Conservation (phyloP, 1,140 invertebrate species). For the Mycetomoellerius zeteki region DNA sequence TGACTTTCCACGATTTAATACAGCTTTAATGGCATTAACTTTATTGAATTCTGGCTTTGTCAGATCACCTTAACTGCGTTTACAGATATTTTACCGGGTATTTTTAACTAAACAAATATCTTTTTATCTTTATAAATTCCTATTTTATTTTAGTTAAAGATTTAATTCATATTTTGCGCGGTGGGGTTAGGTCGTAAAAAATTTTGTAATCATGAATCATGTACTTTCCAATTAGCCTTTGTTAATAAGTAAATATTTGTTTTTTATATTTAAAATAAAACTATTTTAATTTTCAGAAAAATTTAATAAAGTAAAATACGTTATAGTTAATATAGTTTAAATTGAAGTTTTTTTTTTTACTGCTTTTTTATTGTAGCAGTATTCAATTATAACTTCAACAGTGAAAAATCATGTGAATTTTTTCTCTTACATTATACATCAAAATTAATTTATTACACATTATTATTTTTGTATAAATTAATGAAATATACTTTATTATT, state of each 20-base stretch:
- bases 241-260: neutral
- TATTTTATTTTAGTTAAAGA: neutral
- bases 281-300: neutral
- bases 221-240: neutral
- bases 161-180: neutral
- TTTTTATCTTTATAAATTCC: neutral
- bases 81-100: neutral
- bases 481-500: neutral
- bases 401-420: neutral
- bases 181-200: neutral
- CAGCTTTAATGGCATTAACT: slow-evolving; percentile 2
- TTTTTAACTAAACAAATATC: neutral
- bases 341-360: neutral
- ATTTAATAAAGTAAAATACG: neutral
- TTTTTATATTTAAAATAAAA: neutral
- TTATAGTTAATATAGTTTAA: neutral
- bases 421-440: neutral
- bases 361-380: neutral
- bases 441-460: neutral
- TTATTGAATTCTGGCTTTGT: slow-evolving; percentile 8
- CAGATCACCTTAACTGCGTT: neutral
- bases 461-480: neutral
- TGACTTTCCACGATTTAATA: slow-evolving; percentile 34
- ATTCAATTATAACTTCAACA: neutral
- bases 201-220: neutral